A percentile compares a stretch with the other conserved stretches of the same genome.
These are phyloP conservation scores for Xestia xanthographa DNA, from an alignment of 2,888 invertebrate species.

Conservation along the genomic window DNA sequence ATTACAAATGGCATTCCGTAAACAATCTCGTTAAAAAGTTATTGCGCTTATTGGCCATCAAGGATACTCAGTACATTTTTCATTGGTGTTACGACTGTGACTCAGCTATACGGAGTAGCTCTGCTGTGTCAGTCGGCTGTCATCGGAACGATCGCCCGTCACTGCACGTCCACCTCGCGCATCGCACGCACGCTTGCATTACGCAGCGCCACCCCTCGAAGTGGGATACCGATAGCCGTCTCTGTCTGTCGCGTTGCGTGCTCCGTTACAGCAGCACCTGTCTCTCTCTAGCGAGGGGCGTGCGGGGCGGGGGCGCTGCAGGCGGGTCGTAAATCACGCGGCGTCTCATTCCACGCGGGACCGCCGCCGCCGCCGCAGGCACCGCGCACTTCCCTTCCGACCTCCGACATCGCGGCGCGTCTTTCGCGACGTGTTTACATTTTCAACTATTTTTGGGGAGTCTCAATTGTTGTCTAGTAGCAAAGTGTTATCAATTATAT, in stretches of 20 bases:
- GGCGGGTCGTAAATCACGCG: conserved; percentile 91
- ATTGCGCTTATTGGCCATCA: conserved; percentile 78
- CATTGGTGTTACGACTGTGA: conserved; percentile 84
- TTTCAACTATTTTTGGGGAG: conserved; percentile 82
- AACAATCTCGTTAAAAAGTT: conserved; percentile 78
- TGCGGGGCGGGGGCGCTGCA: conserved; percentile 89
- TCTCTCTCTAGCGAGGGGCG: conserved; percentile 84
- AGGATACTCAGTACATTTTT: conserved; percentile 77
- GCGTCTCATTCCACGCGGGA: conserved; percentile 91
- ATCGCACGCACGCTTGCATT: conserved; percentile 90
- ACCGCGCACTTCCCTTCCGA: conserved; percentile 88
- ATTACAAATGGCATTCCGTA: conserved; percentile 71
- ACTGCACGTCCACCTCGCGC: conserved; percentile 90
- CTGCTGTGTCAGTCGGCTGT: conserved; percentile 85
- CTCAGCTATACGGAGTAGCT: conserved; percentile 85
- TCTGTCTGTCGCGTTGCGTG: conserved; percentile 73
- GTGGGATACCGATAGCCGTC: conserved; percentile 80
- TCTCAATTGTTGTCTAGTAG: conserved; percentile 79
- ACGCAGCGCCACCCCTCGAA: conserved; percentile 90
- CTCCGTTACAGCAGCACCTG: conserved; percentile 66
- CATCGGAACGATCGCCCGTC: conserved; percentile 89
- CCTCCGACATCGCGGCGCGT: conserved; percentile 88
- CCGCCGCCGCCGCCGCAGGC: conserved; percentile 89
- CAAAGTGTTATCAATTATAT: conserved; percentile 79
- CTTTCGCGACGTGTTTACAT: conserved; percentile 89